phyloP scores from a whole-genome alignment of 2,797 vertebrate species.

The Podarcis siculus region DNA sequence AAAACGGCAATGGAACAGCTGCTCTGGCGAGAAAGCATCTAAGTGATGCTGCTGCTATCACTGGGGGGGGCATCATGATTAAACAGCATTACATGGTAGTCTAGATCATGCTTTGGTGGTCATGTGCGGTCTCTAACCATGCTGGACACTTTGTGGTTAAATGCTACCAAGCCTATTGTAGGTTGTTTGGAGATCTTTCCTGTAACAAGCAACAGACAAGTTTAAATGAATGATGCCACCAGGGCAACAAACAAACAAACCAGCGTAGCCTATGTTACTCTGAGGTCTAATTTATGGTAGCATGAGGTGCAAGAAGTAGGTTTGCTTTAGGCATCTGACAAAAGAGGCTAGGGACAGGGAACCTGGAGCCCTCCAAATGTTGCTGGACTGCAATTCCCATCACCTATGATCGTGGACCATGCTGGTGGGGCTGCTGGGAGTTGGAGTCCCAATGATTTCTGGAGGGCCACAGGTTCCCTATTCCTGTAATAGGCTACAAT shows the following conservation, averaged over 20 bases:
- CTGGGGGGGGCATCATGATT: not conserved
- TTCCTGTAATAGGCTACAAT: not conserved
- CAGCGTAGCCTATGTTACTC: not conserved
- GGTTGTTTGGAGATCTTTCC: no score
- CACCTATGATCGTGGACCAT: no score
- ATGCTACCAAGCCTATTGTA: no score
- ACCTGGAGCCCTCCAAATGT: no score
- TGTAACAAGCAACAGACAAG: no score
- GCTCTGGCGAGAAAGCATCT: not conserved
- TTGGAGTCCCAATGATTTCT: no score
- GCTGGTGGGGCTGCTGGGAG: no score
- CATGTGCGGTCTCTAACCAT: no score
- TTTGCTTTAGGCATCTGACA: not conserved
- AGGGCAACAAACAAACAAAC: no score
- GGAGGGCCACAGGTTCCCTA: not conserved
- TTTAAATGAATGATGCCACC: no score
- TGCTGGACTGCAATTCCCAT: no score
- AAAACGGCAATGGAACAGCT: not conserved
- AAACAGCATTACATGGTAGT: not conserved
- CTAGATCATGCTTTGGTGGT: not conserved
- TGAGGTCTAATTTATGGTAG: not conserved
- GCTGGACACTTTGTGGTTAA: no score
- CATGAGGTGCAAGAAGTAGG: not conserved
- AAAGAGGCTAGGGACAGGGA: not conserved
- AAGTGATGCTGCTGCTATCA: not conserved